These are phyloP conservation scores for Pseudopleuronectes americanus DNA, from an alignment of 2,797 vertebrate genomes.

Conservation along the genomic window DNA sequence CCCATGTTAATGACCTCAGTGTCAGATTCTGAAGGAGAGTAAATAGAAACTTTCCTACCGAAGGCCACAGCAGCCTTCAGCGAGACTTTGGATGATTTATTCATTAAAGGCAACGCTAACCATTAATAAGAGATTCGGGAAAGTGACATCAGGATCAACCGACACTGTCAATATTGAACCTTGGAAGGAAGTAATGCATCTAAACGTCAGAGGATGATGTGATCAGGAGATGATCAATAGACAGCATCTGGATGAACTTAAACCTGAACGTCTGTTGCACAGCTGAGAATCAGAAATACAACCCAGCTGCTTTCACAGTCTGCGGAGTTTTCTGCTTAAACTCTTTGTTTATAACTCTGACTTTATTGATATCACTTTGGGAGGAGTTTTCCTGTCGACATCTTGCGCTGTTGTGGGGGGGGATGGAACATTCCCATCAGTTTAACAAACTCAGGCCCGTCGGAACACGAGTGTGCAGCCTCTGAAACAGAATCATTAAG, in stretches of 20 bases:
- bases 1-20: slow-evolving; percentile 49
- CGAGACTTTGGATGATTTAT: slow-evolving; percentile 24
- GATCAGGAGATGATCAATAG: background rate
- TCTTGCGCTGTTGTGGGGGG: background rate
- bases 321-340: too few species aligned
- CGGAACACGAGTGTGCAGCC: background rate
- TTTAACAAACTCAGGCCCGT: slow-evolving; percentile 32
- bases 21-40: slow-evolving; percentile 40
- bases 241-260: background rate
- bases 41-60: slow-evolving; percentile 30
- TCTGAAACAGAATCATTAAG: background rate
- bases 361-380: too few species aligned
- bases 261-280: slow-evolving; percentile 3
- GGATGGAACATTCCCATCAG: background rate
- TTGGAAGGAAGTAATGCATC: background rate
- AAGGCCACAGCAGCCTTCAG: slow-evolving; percentile 28
- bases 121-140: slow-evolving; percentile 3
- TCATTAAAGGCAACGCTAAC: slow-evolving; percentile 1
- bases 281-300: slow-evolving; percentile 5
- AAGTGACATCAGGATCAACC: background rate
- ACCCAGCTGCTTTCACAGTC: background rate
- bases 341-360: too few species aligned
- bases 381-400: too few species aligned
- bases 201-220: background rate
- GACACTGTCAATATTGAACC: background rate